Conservation (phyloP, 2,113 vertebrate genomes). For the Sprattus sprattus region DNA sequence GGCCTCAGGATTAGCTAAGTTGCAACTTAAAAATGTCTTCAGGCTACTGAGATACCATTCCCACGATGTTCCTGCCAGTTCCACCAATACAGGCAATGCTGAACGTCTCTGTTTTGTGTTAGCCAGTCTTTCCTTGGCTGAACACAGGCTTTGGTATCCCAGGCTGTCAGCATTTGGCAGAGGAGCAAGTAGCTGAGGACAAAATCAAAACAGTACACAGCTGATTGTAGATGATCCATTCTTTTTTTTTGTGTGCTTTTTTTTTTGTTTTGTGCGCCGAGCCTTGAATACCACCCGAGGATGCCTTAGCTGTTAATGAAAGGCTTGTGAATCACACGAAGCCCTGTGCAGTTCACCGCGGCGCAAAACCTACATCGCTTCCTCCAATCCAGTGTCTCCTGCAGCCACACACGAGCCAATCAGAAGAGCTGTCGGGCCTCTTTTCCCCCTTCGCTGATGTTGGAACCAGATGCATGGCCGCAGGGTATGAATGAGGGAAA, state of each 20-base stretch:
- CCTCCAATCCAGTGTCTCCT: constrained; percentile 17
- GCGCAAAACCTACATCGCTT: constrained; percentile 30
- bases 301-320: constrained; percentile 47
- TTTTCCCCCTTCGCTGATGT: constrained; percentile 42
- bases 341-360: neutral
- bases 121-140: constrained; percentile 36
- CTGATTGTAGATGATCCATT: constrained; percentile 37
- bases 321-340: constrained; percentile 47
- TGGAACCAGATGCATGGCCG: constrained; percentile 65
- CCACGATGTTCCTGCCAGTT: neutral
- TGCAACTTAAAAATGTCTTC: neutral
- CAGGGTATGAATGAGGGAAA: constrained; percentile 50
- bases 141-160: constrained; percentile 46
- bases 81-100: constrained; percentile 33
- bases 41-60: neutral
- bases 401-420: constrained; percentile 36
- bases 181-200: constrained; percentile 42
- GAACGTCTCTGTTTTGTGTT: neutral
- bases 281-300: constrained; percentile 61
- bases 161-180: constrained; percentile 49
- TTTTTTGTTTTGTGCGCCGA: constrained; percentile 41
- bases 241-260: constrained; percentile 38
- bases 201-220: constrained; percentile 47
- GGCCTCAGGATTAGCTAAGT: neutral
- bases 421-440: constrained; percentile 48